Conservation (phyloP, 2,888 invertebrate species). For the Polyommatus icarus region DNA sequence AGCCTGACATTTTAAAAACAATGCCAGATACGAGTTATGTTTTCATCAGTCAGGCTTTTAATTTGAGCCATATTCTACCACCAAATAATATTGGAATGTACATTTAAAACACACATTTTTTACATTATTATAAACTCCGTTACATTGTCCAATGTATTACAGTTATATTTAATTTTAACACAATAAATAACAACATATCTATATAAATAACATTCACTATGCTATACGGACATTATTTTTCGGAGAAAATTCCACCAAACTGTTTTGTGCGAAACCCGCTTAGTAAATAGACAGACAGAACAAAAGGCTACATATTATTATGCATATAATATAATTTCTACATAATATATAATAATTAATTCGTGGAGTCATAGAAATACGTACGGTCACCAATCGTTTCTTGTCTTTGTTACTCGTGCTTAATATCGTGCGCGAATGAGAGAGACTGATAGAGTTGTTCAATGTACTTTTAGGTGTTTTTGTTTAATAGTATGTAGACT, state of each 20-base stretch:
- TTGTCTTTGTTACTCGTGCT: too few relatives aligned
- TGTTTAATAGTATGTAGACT: not conserved
- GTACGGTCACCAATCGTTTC: not conserved
- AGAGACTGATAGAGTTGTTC: too few relatives aligned
- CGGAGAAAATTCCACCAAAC: not conserved
- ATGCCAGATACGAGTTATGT: not conserved
- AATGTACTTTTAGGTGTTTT: not conserved
- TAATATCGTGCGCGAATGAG: too few relatives aligned
- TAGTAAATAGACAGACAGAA: not conserved
- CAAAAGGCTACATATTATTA: not conserved
- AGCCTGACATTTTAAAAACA: too few relatives aligned
- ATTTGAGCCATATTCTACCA: not conserved
- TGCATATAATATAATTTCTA: not conserved
- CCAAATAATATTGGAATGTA: not conserved
- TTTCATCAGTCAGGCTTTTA: not conserved
- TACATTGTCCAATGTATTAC: not conserved
- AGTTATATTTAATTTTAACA: not conserved
- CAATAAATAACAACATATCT: constrained; percentile 15
- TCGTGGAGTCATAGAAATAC: too few relatives aligned
- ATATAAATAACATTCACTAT: constrained; percentile 1
- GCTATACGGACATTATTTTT: constrained; percentile 6
- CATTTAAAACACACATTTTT: not conserved
- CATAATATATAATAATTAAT: too few relatives aligned
- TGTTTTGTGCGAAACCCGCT: constrained; percentile 12
- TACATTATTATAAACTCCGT: not conserved